phyloP scores from a whole-genome alignment of 2,888 invertebrate species.

The Byasa hedistus region DNA sequence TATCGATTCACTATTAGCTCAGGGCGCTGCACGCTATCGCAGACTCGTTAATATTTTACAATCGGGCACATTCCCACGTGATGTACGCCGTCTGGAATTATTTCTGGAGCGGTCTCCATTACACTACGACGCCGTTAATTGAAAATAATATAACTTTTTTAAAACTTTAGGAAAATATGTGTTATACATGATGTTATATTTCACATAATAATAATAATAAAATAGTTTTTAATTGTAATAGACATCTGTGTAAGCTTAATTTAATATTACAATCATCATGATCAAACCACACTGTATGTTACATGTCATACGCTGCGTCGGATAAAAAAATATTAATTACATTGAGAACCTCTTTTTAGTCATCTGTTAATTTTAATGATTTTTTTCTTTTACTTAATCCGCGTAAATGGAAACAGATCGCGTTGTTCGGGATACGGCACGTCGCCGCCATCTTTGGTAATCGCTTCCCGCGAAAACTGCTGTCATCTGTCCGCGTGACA shows the following conservation, averaged over 20 bases:
- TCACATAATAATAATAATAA: too few species aligned
- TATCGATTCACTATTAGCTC: slow-evolving; percentile 10
- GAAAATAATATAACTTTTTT: too few species aligned
- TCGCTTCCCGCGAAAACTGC: slow-evolving; percentile 59
- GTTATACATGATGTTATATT: too few species aligned
- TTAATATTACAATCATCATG: too few species aligned
- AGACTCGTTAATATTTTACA: slow-evolving; percentile 9
- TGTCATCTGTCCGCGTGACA: slow-evolving; percentile 41
- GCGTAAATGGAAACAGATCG: slow-evolving; percentile 32
- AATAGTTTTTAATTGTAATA: too few species aligned
- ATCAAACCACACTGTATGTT: too few species aligned
- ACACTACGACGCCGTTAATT: background rate
- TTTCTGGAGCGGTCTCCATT: slow-evolving; percentile 18
- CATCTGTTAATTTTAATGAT: too few species aligned
- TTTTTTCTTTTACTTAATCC: background rate
- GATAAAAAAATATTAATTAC: too few species aligned
- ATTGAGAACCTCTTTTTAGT: too few species aligned
- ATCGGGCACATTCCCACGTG: slow-evolving; percentile 20
- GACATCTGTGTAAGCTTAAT: too few species aligned
- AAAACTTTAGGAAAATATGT: too few species aligned
- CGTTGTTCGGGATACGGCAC: slow-evolving; percentile 41
- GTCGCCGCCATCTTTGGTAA: slow-evolving; percentile 54
- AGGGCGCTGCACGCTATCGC: slow-evolving; percentile 2
- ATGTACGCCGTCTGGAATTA: slow-evolving; percentile 28
- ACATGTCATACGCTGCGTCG: too few species aligned